A percentile compares a stretch with the other conserved stretches of the same genome.
These are phyloP conservation scores for Ochropleura plecta DNA, from an alignment of 2,888 invertebrate species.

Conservation along the genomic window DNA sequence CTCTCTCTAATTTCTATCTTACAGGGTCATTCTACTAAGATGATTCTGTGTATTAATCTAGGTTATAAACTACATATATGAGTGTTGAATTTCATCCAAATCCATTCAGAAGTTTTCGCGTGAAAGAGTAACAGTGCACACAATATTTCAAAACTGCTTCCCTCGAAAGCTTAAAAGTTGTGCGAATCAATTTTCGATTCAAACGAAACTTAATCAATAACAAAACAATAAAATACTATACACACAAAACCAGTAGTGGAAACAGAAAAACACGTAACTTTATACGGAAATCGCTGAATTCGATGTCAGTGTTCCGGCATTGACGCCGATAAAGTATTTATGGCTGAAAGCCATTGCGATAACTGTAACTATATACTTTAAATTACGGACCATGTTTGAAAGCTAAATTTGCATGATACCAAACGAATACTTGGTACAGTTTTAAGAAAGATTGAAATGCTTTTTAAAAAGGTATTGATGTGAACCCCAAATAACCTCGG, in stretches of 20 bases:
- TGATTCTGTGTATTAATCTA: too few relatives aligned
- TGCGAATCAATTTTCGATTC: constrained; percentile 11
- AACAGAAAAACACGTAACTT: constrained; percentile 60
- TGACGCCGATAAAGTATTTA: constrained; percentile 61
- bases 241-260: constrained; percentile 32
- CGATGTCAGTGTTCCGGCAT: constrained; percentile 47
- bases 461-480: background rate
- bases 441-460: background rate
- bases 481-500: too few relatives aligned
- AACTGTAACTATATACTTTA: constrained; percentile 43
- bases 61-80: too few relatives aligned
- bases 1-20: too few relatives aligned
- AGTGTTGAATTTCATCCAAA: too few relatives aligned
- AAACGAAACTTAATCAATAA: constrained; percentile 25
- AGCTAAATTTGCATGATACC: constrained; percentile 36
- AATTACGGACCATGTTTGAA: constrained; percentile 45
- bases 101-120: too few relatives aligned
- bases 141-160: background rate
- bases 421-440: constrained; percentile 5
- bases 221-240: constrained; percentile 36
- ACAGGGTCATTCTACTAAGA: too few relatives aligned
- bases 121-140: too few relatives aligned
- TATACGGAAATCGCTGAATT: constrained; percentile 53
- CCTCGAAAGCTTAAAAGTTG: background rate
- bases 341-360: constrained; percentile 43